Base-by-base conservation (phyloP, 1,140 invertebrate species). In the Drosophila triauraria region DNA sequence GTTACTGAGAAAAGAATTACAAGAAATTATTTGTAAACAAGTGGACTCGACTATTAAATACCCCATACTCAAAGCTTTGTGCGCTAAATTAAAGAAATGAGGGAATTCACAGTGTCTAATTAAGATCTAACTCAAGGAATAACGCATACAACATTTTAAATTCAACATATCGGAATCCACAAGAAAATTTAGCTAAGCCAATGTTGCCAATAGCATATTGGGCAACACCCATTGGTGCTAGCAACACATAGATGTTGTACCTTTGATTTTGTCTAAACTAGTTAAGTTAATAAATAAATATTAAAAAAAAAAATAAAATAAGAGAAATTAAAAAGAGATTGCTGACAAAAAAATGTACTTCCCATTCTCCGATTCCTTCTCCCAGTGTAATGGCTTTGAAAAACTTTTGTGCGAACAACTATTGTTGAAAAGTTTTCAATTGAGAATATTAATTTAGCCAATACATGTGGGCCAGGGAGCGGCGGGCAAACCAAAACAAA, bases 371-470 rank as follows among this genome's bases (percentile, higher is more conserved):
- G 0, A 10, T 12, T 7, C 0, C 17, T 78, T 84, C 35, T 74
- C 44, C 23, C 67, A 17, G 85, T 88, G 85, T 88, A 90, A 90
- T 82, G 62, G 85, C 75, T 84, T 82, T 81, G 74, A 78, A 71
- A 70, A 88, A 90, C 65, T 81, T 88, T 88, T 50, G 59, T 58
- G 32, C 56, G 68, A 74, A 47, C 80, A 88, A 90, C 85, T 90
- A 88, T 88, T 88, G 85, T 88, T 88, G 72, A 81, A 88, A 88
- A 88, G 78, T 88, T 88, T 88, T 81, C 81, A 88, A 88, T 88
- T 84, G 85, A 88, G 85, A 90, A 91, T 91, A 90, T 90, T 90
- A 90, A 90, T 90, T 90, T 91, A 86, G 86, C 84, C 85, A 91
- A 90, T 90, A 90, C 82, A 90, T 85, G 79, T 91, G 82, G 85